These are phyloP conservation scores for Noctua fimbriata DNA, from an alignment of 2,888 invertebrate species.

Conservation along the genomic window DNA sequence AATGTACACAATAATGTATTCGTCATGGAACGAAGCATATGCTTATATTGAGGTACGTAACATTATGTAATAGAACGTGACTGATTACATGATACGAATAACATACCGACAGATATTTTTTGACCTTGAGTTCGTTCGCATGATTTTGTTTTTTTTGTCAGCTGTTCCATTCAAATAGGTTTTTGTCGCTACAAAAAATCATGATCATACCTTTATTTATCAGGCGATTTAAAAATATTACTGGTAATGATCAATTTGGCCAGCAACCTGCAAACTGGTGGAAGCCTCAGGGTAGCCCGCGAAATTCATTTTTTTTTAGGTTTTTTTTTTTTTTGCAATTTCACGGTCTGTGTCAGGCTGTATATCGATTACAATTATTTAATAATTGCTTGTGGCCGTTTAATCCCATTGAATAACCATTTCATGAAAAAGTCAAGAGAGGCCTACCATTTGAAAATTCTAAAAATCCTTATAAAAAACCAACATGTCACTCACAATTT, in stretches of 20 bases:
- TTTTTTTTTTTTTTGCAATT: no score
- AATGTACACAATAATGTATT: neutral
- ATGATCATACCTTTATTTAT: neutral
- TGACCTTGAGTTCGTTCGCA: conserved; percentile 12
- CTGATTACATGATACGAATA: neutral
- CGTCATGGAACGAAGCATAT: neutral
- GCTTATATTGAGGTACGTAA: neutral
- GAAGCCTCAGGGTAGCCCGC: no score
- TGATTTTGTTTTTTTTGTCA: neutral
- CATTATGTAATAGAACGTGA: neutral
- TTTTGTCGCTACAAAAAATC: neutral
- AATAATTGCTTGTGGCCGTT: no score
- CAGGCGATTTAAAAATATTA: neutral
- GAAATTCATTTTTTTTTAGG: no score
- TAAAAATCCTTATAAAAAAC: neutral
- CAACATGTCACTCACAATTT: neutral
- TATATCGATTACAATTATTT: no score
- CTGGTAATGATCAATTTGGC: neutral
- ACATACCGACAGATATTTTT: neutral
- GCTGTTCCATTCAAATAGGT: neutral
- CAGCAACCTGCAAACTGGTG: neutral
- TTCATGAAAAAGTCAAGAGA: neutral
- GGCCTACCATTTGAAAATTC: neutral
- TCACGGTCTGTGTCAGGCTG: no score
- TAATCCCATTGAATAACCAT: no score